phyloP scores from a whole-genome alignment of 64 coral and sea anemone species.

The Montipora foliosa region DNA sequence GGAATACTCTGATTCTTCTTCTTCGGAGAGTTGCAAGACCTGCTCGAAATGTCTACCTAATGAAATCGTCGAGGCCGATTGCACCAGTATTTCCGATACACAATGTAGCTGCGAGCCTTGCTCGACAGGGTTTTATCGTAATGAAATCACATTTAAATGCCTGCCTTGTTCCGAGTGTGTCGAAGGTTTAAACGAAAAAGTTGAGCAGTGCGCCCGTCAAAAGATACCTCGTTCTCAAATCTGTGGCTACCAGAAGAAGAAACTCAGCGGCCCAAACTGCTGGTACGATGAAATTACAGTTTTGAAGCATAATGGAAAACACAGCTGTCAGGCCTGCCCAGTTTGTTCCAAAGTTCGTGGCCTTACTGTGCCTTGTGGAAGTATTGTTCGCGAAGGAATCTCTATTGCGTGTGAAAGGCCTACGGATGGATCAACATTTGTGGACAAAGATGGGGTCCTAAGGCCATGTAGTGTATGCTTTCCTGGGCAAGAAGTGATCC shows the following conservation, averaged over 20 bases:
- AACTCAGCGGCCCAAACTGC: not conserved
- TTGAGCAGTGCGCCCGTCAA: constrained; percentile 22
- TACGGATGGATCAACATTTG: not conserved
- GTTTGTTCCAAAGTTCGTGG: not conserved
- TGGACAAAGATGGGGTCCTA: not conserved
- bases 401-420: not conserved
- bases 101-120: constrained; percentile 15
- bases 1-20: constrained; percentile 22
- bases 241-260: not conserved
- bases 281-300: constrained; percentile 17
- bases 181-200: not conserved
- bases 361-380: constrained; percentile 29
- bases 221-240: not conserved
- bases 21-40: not conserved
- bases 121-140: constrained; percentile 6
- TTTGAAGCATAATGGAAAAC: not conserved
- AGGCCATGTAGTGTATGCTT: not conserved
- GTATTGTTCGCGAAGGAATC: not conserved
- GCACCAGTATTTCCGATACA: not conserved
- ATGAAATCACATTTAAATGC: not conserved
- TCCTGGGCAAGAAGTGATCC: not conserved
- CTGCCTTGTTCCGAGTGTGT: constrained; percentile 36
- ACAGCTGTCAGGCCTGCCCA: constrained; percentile 4
- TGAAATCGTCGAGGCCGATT: not conserved
- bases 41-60: not conserved